phyloP scores from a whole-genome alignment of 2,888 invertebrate species.

The Ectropis crepuscularia region DNA sequence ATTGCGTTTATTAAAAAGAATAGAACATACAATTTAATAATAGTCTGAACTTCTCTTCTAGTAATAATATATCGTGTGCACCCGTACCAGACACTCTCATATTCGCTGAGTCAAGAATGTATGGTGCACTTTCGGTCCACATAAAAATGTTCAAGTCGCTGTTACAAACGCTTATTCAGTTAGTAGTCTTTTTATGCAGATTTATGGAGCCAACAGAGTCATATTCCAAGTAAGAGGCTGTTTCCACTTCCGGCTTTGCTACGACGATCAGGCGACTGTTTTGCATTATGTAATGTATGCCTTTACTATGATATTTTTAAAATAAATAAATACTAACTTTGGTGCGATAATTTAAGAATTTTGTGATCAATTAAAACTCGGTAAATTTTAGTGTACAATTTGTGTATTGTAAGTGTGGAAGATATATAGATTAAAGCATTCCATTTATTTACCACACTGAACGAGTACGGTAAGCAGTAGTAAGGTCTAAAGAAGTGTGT shows the following conservation, averaged over 20 bases:
- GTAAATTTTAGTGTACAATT: too few relatives aligned
- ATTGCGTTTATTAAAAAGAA: too few relatives aligned
- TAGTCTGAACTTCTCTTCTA: background rate
- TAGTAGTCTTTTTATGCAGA: slow-evolving; percentile 19
- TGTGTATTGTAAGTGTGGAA: too few relatives aligned
- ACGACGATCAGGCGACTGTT: background rate
- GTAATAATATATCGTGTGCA: slow-evolving; percentile 10
- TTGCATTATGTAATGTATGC: background rate
- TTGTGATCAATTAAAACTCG: too few relatives aligned
- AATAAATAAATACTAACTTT: too few relatives aligned
- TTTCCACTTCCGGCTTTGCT: background rate
- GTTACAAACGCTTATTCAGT: slow-evolving; percentile 27
- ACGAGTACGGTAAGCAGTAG: too few relatives aligned
- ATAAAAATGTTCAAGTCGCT: slow-evolving; percentile 22
- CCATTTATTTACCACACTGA: too few relatives aligned
- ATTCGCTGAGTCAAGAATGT: slow-evolving; percentile 13
- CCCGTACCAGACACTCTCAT: slow-evolving; percentile 15
- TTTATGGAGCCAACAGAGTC: slow-evolving; percentile 7
- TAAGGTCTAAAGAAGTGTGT: too few relatives aligned
- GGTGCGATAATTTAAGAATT: too few relatives aligned
- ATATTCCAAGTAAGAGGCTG: background rate
- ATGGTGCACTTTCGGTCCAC: slow-evolving; percentile 18
- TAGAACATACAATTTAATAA: background rate
- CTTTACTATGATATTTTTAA: too few relatives aligned
- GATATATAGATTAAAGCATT: too few relatives aligned